phyloP scores from a whole-genome alignment of 2,113 vertebrate genomes.

The Hoplias malabaricus region DNA sequence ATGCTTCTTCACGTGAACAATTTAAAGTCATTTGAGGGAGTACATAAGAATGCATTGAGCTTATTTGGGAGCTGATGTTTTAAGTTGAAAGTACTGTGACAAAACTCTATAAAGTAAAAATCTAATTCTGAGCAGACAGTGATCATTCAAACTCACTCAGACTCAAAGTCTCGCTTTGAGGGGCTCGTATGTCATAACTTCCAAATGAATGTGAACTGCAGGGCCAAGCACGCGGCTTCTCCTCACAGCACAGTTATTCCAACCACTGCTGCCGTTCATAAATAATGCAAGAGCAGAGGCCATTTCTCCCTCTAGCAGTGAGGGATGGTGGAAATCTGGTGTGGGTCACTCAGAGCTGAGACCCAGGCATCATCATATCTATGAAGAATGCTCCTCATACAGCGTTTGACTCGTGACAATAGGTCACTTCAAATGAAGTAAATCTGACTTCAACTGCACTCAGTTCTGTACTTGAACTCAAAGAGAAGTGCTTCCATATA shows the following conservation, averaged over 20 bases:
- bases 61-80: background rate
- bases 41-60: background rate
- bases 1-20: background rate
- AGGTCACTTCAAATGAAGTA: constrained; percentile 35
- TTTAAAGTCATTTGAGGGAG: background rate
- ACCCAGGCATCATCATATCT: constrained; percentile 32
- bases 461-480: background rate
- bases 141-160: background rate
- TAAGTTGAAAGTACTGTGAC: background rate
- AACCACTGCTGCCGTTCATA: constrained; percentile 47
- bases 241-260: constrained; percentile 48
- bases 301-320: constrained; percentile 51
- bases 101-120: background rate
- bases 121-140: background rate
- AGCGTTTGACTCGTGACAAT: constrained; percentile 3
- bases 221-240: constrained; percentile 43
- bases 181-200: constrained; percentile 52
- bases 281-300: constrained; percentile 63
- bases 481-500: background rate
- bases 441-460: constrained; percentile 12
- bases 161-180: background rate
- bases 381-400: constrained; percentile 39
- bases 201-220: constrained; percentile 53
- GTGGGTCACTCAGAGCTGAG: constrained; percentile 51
- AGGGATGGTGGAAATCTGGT: constrained; percentile 48